Conservation (phyloP, 2,888 invertebrate genomes). For the Eupithecia exiguata region DNA sequence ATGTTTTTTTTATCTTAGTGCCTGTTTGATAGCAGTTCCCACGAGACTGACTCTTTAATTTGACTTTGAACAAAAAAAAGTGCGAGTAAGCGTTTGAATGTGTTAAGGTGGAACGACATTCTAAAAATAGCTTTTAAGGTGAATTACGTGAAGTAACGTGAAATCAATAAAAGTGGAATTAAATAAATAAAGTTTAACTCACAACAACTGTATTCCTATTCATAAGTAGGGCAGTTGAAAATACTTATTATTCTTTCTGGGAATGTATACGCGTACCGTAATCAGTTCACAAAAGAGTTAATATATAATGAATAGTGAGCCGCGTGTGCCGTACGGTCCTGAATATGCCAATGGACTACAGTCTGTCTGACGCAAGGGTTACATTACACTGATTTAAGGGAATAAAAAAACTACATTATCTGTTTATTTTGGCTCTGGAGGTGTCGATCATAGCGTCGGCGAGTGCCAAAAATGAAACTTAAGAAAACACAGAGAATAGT, state of each 20-base stretch:
- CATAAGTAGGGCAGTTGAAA: background rate
- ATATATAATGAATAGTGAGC: slow-evolving; percentile 28
- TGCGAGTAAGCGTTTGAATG: too few relatives aligned
- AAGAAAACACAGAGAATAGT: too few relatives aligned
- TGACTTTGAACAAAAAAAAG: too few relatives aligned
- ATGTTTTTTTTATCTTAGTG: too few relatives aligned
- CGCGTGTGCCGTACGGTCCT: slow-evolving; percentile 37
- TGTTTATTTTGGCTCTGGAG: too few relatives aligned
- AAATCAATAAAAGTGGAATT: too few relatives aligned
- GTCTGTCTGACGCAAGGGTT: background rate
- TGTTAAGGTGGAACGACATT: too few relatives aligned
- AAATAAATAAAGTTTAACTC: background rate
- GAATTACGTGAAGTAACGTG: too few relatives aligned
- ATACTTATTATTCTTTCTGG: background rate
- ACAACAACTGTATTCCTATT: background rate
- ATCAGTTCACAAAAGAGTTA: slow-evolving; percentile 28
- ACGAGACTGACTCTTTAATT: background rate
- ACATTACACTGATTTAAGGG: background rate
- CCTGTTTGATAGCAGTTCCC: background rate
- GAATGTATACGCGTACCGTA: background rate
- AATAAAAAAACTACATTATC: too few relatives aligned
- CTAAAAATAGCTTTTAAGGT: too few relatives aligned
- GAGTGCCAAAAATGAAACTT: too few relatives aligned
- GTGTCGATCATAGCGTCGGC: too few relatives aligned
- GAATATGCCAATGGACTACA: slow-evolving; percentile 29